Evolutionary conservation across 1,140 invertebrate species (phyloP).

Genomic region (Drosophila baimaii): DNA sequence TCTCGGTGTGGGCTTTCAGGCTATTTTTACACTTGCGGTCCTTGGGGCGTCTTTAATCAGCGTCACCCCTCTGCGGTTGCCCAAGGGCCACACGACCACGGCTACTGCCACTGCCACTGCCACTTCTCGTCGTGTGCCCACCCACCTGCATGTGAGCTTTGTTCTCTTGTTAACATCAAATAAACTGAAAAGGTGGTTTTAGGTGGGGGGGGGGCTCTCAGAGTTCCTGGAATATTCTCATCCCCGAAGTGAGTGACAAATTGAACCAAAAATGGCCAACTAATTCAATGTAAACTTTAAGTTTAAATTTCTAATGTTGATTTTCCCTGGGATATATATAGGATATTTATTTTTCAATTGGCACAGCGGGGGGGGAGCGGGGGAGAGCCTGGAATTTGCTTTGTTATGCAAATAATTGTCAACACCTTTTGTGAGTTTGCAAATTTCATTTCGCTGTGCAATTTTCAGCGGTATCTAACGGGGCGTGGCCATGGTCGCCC

Average conservation of each 20-base stretch:
- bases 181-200: constrained; percentile 25
- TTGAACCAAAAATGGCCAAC: constrained; percentile 25
- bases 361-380: background rate
- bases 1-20: constrained; percentile 16
- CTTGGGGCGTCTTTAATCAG: constrained; percentile 62
- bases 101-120: background rate
- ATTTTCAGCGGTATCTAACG: constrained; percentile 59
- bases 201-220: background rate
- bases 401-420: constrained; percentile 79
- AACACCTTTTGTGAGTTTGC: constrained; percentile 75
- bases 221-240: background rate
- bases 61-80: constrained; percentile 35
- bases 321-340: constrained; percentile 31
- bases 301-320: constrained; percentile 54
- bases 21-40: constrained; percentile 63
- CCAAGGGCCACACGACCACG: background rate
- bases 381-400: constrained; percentile 57
- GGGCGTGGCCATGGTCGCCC: constrained; percentile 49
- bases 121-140: constrained; percentile 17
- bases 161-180: constrained; percentile 36
- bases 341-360: constrained; percentile 32
- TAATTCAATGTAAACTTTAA: constrained; percentile 50
- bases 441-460: constrained; percentile 70
- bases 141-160: constrained; percentile 46
- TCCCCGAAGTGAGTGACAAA: constrained; percentile 16